Evolutionary conservation across 2,113 vertebrate species (phyloP).

Genomic region (Osmerus mordax): DNA sequence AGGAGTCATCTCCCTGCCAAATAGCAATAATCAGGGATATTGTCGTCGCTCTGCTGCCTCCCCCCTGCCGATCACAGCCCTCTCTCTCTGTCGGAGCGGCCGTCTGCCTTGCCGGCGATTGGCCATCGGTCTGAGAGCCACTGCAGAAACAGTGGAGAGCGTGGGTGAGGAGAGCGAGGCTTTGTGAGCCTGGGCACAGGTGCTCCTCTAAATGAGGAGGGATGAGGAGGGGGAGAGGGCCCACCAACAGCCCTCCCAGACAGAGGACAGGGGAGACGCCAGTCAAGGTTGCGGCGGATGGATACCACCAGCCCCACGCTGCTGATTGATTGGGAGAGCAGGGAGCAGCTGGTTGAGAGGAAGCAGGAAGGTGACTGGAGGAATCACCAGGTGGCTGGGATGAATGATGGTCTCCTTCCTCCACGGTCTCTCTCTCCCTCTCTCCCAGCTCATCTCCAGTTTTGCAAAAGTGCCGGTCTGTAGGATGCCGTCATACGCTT

Average conservation of each 20-base stretch:
- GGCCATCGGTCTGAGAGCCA: background rate
- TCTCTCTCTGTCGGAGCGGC: constrained; percentile 7
- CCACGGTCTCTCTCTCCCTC: constrained; percentile 29
- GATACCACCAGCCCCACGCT: constrained; percentile 31
- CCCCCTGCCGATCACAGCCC: constrained; percentile 20
- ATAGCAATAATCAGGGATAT: constrained; percentile 30
- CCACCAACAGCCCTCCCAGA: constrained; percentile 34
- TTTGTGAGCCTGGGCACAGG: constrained; percentile 63
- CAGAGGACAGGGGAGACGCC: constrained; percentile 37
- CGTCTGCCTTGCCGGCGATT: constrained; percentile 15
- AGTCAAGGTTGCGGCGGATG: constrained; percentile 70
- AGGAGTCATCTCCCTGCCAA: constrained; percentile 10
- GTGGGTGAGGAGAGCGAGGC: constrained; percentile 27
- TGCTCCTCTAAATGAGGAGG: constrained; percentile 66
- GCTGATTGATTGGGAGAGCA: constrained; percentile 69
- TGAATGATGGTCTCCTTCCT: constrained; percentile 63
- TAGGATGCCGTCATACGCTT: constrained; percentile 32
- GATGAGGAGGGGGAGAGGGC: constrained; percentile 42
- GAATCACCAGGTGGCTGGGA: constrained; percentile 70
- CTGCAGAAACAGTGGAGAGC: constrained; percentile 37
- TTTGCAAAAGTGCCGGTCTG: constrained; percentile 35
- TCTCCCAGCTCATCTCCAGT: constrained; percentile 15
- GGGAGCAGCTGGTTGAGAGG: constrained; percentile 72
- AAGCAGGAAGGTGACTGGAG: constrained; percentile 68
- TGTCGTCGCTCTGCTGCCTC: constrained; percentile 30